Conservation (phyloP, 2,888 invertebrate species). For the Cerastis leucographa region DNA sequence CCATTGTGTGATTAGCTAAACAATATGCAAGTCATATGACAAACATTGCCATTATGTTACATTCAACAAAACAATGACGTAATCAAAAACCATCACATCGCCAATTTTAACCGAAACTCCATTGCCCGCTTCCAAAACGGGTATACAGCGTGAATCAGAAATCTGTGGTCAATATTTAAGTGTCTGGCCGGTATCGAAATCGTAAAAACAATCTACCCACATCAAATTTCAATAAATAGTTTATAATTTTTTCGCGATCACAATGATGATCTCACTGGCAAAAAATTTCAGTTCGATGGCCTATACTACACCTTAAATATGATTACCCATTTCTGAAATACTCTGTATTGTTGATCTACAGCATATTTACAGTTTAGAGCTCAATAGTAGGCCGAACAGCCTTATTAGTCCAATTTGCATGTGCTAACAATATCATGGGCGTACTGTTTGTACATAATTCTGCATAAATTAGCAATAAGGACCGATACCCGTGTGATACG, state of each 20-base stretch:
- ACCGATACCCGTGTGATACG: conserved; percentile 36
- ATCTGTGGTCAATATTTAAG: background rate
- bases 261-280: background rate
- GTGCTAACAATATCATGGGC: conserved; percentile 67
- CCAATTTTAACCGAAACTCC: conserved; percentile 18
- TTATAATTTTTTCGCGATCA: background rate
- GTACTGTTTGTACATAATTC: conserved; percentile 63
- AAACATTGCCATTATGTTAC: background rate
- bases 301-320: background rate
- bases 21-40: background rate
- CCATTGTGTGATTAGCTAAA: background rate
- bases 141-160: background rate
- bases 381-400: conserved; percentile 60
- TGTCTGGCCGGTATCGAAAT: background rate
- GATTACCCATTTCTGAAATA: background rate
- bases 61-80: conserved; percentile 15
- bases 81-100: conserved; percentile 39
- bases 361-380: conserved; percentile 59
- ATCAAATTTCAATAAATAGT: background rate
- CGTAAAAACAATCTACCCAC: background rate
- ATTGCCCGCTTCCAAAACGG: conserved; percentile 10
- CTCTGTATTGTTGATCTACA: conserved; percentile 47
- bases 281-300: background rate
- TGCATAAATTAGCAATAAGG: conserved; percentile 67
- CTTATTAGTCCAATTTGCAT: conserved; percentile 74